A percentile compares a stretch with the other conserved stretches of the same genome.
Evolutionary conservation across 2,888 invertebrate species (phyloP).

Genomic region (Cheilosia urbana): DNA sequence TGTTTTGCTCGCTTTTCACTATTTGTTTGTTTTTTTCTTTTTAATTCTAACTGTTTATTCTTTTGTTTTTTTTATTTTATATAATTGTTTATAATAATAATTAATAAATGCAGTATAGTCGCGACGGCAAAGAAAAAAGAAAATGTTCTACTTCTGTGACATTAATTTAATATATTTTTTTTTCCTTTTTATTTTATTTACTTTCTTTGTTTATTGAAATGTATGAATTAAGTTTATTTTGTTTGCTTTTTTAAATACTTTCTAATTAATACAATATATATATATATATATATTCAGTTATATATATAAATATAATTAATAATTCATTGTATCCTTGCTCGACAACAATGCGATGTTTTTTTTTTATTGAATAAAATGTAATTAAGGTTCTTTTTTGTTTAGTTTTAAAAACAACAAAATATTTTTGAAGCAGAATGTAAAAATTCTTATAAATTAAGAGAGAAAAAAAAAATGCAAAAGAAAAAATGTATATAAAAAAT

Average conservation of each 20-base stretch:
- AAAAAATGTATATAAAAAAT: slow-evolving; percentile 64
- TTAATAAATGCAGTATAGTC: slow-evolving; percentile 75
- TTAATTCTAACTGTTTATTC: slow-evolving; percentile 78
- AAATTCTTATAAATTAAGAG: slow-evolving; percentile 67
- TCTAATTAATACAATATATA: slow-evolving; percentile 73
- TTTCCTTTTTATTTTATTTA: slow-evolving; percentile 53
- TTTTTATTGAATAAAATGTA: slow-evolving; percentile 63
- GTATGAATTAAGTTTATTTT: slow-evolving; percentile 74
- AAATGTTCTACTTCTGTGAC: slow-evolving; percentile 70
- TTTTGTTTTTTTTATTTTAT: slow-evolving; percentile 66
- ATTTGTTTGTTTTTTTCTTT: slow-evolving; percentile 62
- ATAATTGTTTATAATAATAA: slow-evolving; percentile 76
- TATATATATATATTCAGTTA: slow-evolving; percentile 69
- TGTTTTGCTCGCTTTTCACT: slow-evolving; percentile 74
- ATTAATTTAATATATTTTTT: slow-evolving; percentile 53
- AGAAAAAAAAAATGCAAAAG: slow-evolving; percentile 33
- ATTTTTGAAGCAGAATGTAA: slow-evolving; percentile 66
- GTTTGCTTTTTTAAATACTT: slow-evolving; percentile 67
- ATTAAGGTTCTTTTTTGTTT: slow-evolving; percentile 18
- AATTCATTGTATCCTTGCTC: slow-evolving; percentile 75
- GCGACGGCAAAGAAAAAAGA: slow-evolving; percentile 74
- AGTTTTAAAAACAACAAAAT: slow-evolving; percentile 27
- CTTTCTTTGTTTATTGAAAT: slow-evolving; percentile 66
- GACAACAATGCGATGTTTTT: slow-evolving; percentile 72
- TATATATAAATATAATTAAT: slow-evolving; percentile 75